Conservation (phyloP, 2,797 vertebrate species). For the Xenops minutus region DNA sequence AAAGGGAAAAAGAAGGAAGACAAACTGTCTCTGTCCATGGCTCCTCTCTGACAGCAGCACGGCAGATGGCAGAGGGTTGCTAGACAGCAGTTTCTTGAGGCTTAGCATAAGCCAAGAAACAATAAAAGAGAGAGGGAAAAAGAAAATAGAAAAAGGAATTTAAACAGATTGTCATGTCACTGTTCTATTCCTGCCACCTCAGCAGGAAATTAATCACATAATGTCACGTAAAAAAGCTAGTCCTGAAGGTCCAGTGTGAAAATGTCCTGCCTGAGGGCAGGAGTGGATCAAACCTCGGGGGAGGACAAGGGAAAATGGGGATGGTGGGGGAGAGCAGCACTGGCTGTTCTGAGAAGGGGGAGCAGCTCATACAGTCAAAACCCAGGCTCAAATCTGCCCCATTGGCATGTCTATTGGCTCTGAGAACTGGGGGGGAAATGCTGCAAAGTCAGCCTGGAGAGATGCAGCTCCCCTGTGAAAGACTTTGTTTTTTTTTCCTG, state of each 20-base stretch:
- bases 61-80: constrained; percentile 52
- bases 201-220: constrained; percentile 23
- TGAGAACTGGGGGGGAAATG: neutral
- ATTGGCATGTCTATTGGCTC: fast-evolving
- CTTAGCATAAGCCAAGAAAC: constrained; percentile 50
- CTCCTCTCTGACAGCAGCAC: neutral
- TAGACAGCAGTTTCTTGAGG: constrained; percentile 44
- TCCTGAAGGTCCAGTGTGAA: neutral
- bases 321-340: neutral
- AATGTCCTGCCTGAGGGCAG: neutral
- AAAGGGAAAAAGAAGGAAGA: neutral
- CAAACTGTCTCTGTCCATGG: neutral
- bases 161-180: neutral
- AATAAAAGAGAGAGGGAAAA: neutral
- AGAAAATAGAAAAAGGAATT: constrained; percentile 3
- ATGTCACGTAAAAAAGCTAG: neutral
- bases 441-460: neutral
- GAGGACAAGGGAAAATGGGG: neutral
- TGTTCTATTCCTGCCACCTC: constrained; percentile 22
- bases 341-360: fast-evolving
- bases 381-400: neutral
- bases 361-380: neutral
- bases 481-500: neutral
- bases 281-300: neutral
- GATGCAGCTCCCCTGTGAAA: neutral